Conservation (phyloP, 2,113 vertebrate species). For the Oryzias javanicus region DNA sequence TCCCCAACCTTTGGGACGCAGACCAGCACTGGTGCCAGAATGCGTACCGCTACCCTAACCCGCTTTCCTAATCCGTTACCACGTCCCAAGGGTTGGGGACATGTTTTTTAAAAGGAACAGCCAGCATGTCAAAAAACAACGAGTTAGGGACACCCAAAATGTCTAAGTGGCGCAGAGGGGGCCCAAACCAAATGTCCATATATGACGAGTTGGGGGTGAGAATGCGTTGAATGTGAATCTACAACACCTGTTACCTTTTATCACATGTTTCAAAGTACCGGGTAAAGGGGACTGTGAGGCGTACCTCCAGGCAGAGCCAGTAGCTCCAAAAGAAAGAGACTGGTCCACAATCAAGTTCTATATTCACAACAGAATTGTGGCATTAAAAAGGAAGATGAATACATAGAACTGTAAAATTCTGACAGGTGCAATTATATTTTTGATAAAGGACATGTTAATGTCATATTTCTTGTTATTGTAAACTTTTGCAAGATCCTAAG, state of each 20-base stretch:
- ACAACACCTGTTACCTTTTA: neutral
- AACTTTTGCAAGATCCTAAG: neutral
- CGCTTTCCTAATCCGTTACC: no score
- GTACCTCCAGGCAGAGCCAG: conserved; percentile 6
- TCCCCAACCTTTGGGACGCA: no score
- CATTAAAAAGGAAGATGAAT: conserved; percentile 7
- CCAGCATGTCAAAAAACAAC: no score
- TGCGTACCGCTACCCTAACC: no score
- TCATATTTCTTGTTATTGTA: neutral
- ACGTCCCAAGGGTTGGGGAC: no score
- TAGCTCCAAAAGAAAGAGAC: conserved; percentile 6
- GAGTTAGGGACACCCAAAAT: no score
- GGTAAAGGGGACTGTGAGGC: conserved; percentile 5
- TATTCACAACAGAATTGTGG: conserved; percentile 2
- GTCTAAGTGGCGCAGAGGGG: no score
- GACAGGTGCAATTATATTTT: neutral
- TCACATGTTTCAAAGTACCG: conserved; percentile 5
- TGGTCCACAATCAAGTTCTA: conserved; percentile 3
- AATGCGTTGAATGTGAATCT: no score
- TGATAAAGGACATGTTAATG: neutral
- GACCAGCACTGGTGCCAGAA: no score
- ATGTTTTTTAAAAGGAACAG: no score
- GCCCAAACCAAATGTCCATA: no score
- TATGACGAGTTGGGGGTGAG: no score
- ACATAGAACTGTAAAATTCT: neutral